These are phyloP conservation scores for Naso thynnoides DNA, from an alignment of 2,797 vertebrate genomes.

Conservation along the genomic window DNA sequence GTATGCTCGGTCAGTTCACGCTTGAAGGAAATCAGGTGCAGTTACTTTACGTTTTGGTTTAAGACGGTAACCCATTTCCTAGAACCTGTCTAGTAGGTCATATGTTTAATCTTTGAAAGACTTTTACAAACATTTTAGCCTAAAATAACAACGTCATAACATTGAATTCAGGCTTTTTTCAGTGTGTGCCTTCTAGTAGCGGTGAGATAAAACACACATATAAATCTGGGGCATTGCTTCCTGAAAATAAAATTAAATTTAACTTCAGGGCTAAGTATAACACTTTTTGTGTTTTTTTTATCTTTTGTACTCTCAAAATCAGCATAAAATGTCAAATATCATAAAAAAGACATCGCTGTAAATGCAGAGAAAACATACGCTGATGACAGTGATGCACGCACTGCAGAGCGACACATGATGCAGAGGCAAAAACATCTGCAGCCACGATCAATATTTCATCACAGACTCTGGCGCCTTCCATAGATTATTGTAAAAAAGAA, in stretches of 20 bases:
- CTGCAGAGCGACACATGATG: slow-evolving; percentile 40
- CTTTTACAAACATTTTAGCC: not conserved
- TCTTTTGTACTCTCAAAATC: not conserved
- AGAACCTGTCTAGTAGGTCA: not conserved
- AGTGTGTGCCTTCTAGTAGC: not conserved
- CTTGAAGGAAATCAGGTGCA: not conserved
- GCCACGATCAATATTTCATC: slow-evolving; percentile 73
- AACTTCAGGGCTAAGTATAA: not conserved
- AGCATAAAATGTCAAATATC: not conserved
- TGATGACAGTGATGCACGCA: slow-evolving; percentile 11
- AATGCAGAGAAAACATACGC: not conserved
- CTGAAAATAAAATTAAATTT: not conserved
- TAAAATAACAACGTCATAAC: not conserved
- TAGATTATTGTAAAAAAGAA: slow-evolving; percentile 25
- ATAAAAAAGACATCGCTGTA: not conserved
- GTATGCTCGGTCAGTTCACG: no score
- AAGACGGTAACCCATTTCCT: not conserved
- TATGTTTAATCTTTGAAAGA: not conserved
- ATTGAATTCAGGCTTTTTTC: not conserved
- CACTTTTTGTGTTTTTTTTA: no score
- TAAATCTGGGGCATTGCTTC: not conserved
- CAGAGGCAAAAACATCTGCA: slow-evolving; percentile 66
- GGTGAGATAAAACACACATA: not conserved
- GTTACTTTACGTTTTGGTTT: not conserved
- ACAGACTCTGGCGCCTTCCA: slow-evolving; percentile 34